A percentile compares a stretch with the other conserved stretches of the same genome.
Conservation (phyloP, 2,888 invertebrate genomes). For the Heterodera filipjevi region DNA sequence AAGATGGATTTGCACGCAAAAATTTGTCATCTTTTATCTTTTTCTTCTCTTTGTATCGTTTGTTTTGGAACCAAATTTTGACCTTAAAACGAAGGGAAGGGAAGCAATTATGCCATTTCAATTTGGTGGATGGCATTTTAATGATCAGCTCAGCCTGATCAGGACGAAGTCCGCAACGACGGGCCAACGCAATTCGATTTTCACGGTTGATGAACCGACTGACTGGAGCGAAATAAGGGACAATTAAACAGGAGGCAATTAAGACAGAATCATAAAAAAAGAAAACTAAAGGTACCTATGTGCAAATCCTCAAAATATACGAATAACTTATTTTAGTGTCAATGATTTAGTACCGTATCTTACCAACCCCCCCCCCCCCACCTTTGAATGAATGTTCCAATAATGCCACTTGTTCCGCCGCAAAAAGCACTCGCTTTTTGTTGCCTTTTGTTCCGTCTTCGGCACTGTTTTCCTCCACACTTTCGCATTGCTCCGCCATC, state of each 20-base stretch:
- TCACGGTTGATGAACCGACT: not conserved
- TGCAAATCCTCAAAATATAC: too few relatives aligned
- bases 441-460: not conserved
- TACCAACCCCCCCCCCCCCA: not conserved
- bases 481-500: not conserved
- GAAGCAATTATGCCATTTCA: too few relatives aligned
- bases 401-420: not conserved
- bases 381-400: not conserved
- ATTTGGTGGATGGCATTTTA: too few relatives aligned
- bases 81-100: not conserved
- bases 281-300: too few relatives aligned
- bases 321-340: too few relatives aligned
- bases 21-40: not conserved
- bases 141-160: not conserved
- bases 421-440: not conserved
- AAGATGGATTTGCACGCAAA: not conserved
- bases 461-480: constrained; percentile 5
- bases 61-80: constrained; percentile 2
- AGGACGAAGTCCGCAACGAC: not conserved
- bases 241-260: not conserved
- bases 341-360: too few relatives aligned
- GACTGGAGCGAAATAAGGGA: not conserved
- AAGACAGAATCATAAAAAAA: too few relatives aligned
- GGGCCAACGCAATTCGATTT: not conserved
- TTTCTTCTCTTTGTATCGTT: not conserved